Conservation (phyloP, 2,888 invertebrate genomes). For the Gymnosoma rotundatum region DNA sequence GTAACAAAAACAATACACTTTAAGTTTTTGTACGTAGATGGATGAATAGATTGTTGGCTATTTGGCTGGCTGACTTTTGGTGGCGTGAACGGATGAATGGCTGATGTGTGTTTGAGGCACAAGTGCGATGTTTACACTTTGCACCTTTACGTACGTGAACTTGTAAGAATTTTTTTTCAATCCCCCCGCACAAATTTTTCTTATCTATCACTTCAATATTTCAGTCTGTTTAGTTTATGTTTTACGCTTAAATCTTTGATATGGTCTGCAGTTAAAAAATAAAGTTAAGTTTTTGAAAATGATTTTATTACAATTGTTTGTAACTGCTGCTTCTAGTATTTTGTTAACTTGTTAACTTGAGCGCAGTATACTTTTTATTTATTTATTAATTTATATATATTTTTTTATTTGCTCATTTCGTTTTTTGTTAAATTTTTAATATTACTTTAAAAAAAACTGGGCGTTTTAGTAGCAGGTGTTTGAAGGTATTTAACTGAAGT, state of each 20-base stretch:
- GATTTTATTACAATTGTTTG: slow-evolving; percentile 27
- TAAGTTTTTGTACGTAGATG: slow-evolving; percentile 30
- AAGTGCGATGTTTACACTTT: slow-evolving; percentile 69
- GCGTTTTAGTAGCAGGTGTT: slow-evolving; percentile 24
- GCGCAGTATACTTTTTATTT: slow-evolving; percentile 31
- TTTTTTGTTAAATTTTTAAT: slow-evolving; percentile 9
- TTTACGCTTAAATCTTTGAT: slow-evolving; percentile 32
- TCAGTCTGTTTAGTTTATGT: slow-evolving; percentile 35
- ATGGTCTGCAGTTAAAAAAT: slow-evolving; percentile 34
- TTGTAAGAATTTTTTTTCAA: slow-evolving; percentile 48
- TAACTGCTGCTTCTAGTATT: slow-evolving; percentile 21
- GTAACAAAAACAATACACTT: slow-evolving; percentile 37
- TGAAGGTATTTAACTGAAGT: slow-evolving; percentile 30
- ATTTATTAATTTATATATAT: background rate
- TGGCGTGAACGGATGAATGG: slow-evolving; percentile 21
- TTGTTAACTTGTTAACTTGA: slow-evolving; percentile 56
- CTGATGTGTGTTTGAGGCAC: slow-evolving; percentile 58
- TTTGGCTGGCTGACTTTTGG: slow-evolving; percentile 15
- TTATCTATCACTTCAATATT: slow-evolving; percentile 30
- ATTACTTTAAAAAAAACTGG: slow-evolving; percentile 12
- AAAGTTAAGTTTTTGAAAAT: slow-evolving; percentile 35
- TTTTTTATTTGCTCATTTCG: background rate
- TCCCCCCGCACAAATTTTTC: slow-evolving; percentile 7
- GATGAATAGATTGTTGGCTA: slow-evolving; percentile 26
- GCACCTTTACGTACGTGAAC: slow-evolving; percentile 70